Evolutionary conservation across 2,113 vertebrate species (phyloP).

Genomic region (Planiliza haematocheilus): DNA sequence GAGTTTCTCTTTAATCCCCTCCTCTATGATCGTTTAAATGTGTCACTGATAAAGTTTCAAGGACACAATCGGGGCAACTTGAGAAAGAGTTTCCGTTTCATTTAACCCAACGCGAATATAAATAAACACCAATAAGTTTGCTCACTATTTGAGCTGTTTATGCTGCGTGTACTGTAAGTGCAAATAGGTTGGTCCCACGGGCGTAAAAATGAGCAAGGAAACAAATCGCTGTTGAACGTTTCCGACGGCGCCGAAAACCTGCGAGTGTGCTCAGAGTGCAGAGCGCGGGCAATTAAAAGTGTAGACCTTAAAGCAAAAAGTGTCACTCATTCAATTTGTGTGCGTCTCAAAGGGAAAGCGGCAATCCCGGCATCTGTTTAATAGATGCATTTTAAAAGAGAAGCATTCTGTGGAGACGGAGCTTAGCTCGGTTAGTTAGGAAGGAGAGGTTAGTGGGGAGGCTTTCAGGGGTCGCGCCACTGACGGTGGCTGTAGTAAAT

Average conservation of each 20-base stretch:
- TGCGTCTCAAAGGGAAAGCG: constrained; percentile 17
- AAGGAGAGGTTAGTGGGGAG: constrained; percentile 54
- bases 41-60: background rate
- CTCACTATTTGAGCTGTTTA: constrained; percentile 17
- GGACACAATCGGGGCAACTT: background rate
- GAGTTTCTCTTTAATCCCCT: background rate
- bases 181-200: constrained; percentile 26
- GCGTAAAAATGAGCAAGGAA: constrained; percentile 41
- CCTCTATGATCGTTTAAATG: background rate
- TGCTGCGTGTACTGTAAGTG: constrained; percentile 26
- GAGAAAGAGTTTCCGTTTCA: background rate
- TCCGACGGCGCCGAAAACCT: constrained; percentile 26
- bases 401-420: constrained; percentile 15
- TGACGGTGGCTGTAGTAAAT: constrained; percentile 74
- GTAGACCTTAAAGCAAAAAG: constrained; percentile 39
- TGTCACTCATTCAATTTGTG: constrained; percentile 20
- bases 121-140: constrained; percentile 32
- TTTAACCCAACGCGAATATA: constrained; percentile 5
- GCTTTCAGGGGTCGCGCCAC: constrained; percentile 66
- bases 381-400: constrained; percentile 11
- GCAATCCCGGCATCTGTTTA: constrained; percentile 35
- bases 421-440: constrained; percentile 45
- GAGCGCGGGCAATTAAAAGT: constrained; percentile 53
- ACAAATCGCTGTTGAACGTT: constrained; percentile 26
- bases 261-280: constrained; percentile 25